phyloP scores from a whole-genome alignment of 2,113 vertebrate species.

The Agelaius phoeniceus region DNA sequence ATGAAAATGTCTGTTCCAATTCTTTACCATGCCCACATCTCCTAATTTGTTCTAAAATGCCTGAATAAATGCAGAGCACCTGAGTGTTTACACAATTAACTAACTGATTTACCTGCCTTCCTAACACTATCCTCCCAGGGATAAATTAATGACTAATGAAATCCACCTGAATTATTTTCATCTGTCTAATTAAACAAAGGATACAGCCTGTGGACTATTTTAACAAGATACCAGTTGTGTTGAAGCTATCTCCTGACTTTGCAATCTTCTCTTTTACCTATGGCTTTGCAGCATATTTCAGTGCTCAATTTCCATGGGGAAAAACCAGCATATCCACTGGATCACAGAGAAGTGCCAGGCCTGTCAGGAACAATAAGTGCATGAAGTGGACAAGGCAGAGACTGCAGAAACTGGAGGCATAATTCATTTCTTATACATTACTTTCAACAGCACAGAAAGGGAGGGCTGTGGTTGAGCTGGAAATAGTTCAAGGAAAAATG shows the following conservation, averaged over 20 bases:
- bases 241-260: not conserved
- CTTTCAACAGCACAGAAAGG: not conserved
- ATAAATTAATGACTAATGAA: not conserved
- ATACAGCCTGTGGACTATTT: not conserved
- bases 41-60: not conserved
- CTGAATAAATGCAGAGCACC: not conserved
- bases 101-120: not conserved
- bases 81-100: not conserved
- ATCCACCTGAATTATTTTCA: not conserved
- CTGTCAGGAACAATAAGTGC: slow-evolving; percentile 27
- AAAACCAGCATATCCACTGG: not conserved
- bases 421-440: not conserved
- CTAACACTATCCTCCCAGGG: not conserved
- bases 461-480: not conserved
- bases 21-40: not conserved
- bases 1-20: not conserved
- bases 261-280: not conserved
- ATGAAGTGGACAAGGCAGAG: not conserved
- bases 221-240: not conserved
- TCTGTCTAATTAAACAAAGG: not conserved
- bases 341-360: not conserved
- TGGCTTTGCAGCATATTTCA: not conserved
- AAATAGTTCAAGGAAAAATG: not conserved
- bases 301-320: not conserved
- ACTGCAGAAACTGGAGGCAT: not conserved